Conservation (phyloP, 2,797 vertebrate species). For the Apodemus agrarius region DNA sequence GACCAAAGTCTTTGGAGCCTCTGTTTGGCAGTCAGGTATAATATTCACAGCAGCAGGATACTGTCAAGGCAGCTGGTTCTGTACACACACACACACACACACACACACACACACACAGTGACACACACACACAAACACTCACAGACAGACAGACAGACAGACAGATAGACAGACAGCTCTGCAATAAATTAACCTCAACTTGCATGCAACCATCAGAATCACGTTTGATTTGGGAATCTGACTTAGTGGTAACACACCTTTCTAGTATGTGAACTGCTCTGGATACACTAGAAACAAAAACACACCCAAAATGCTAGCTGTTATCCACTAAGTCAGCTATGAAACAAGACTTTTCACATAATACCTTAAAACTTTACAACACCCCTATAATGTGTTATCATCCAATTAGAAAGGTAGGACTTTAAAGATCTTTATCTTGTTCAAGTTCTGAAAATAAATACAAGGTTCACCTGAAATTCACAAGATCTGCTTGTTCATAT, state of each 20-base stretch:
- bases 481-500: background rate
- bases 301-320: background rate
- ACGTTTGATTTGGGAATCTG: background rate
- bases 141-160: background rate
- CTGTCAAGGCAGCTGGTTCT: constrained; percentile 59
- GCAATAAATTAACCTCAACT: constrained; percentile 44
- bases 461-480: background rate
- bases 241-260: background rate
- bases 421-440: constrained; percentile 14
- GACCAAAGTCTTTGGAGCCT: constrained; percentile 56
- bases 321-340: background rate
- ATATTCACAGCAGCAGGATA: constrained; percentile 39
- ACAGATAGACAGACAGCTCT: background rate
- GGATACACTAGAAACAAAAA: background rate
- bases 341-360: background rate
- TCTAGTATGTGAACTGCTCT: background rate
- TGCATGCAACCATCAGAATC: background rate
- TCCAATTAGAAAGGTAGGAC: background rate
- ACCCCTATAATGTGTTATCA: background rate
- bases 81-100: background rate
- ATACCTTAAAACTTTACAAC: background rate
- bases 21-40: constrained; percentile 57
- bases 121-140: background rate
- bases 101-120: background rate
- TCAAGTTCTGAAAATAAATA: background rate